These are phyloP conservation scores for Himalopsyche phryganea DNA, from an alignment of 1,140 invertebrate species.

Conservation along the genomic window DNA sequence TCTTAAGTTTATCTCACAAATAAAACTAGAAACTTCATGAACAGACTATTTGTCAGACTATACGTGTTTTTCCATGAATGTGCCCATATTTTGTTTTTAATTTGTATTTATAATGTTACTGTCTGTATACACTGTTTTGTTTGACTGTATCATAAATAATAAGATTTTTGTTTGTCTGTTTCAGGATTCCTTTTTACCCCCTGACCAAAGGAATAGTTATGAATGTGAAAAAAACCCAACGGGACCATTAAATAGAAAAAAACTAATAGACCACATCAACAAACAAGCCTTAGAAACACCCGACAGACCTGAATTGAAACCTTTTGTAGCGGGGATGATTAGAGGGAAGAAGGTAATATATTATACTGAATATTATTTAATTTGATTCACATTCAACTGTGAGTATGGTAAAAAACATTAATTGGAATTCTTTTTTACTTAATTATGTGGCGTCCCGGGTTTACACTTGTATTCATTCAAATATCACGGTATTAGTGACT, in stretches of 20 bases:
- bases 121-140: too few relatives aligned
- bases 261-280: slow-evolving; percentile 96
- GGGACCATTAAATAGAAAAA: slow-evolving; percentile 92
- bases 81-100: too few relatives aligned
- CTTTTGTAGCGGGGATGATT: slow-evolving; percentile 83
- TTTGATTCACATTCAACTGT: slow-evolving; percentile 18
- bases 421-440: too few relatives aligned
- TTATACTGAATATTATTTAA: not conserved
- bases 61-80: too few relatives aligned
- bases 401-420: not conserved
- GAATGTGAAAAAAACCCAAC: slow-evolving; percentile 94
- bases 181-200: slow-evolving; percentile 94
- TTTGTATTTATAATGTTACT: too few relatives aligned
- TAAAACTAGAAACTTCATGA: too few relatives aligned
- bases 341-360: slow-evolving; percentile 82
- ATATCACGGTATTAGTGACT: too few relatives aligned
- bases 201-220: slow-evolving; percentile 91
- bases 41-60: too few relatives aligned
- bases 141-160: too few relatives aligned
- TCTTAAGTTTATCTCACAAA: too few relatives aligned
- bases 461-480: too few relatives aligned
- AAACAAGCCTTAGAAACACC: slow-evolving; percentile 96
- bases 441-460: too few relatives aligned
- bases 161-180: slow-evolving; percentile 40
- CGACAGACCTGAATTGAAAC: slow-evolving; percentile 93